These are phyloP conservation scores for Scaptomyza caliginosa DNA, from an alignment of 2,888 invertebrate species.

Conservation along the genomic window DNA sequence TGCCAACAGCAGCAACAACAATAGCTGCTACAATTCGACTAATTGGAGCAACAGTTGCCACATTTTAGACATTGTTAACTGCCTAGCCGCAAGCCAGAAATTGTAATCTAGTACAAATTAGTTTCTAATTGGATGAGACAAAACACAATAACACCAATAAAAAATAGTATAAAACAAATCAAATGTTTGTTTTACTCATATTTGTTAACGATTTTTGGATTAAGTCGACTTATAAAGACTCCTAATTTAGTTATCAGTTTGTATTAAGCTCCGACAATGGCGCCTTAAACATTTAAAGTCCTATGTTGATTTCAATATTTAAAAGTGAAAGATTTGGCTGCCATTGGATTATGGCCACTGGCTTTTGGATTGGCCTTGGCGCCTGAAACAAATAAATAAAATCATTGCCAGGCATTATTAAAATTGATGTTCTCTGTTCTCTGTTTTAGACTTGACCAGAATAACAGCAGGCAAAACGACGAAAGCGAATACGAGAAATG, in stretches of 20 bases:
- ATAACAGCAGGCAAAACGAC: neutral
- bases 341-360: slow-evolving; percentile 15
- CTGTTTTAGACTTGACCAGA: slow-evolving; percentile 26
- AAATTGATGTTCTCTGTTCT: slow-evolving; percentile 71
- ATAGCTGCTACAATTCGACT: slow-evolving; percentile 25
- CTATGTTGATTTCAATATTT: slow-evolving; percentile 55
- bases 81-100: neutral
- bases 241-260: neutral
- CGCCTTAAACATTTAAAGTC: slow-evolving; percentile 34
- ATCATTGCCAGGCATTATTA: slow-evolving; percentile 59
- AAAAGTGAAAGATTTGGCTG: slow-evolving; percentile 38
- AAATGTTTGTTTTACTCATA: too few relatives aligned
- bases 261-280: neutral
- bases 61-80: neutral
- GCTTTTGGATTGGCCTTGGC: slow-evolving; percentile 25
- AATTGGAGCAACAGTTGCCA: slow-evolving; percentile 40
- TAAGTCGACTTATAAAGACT: too few relatives aligned
- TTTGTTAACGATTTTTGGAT: too few relatives aligned
- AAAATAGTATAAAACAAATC: too few relatives aligned
- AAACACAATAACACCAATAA: neutral
- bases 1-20: slow-evolving; percentile 9
- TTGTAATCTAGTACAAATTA: neutral
- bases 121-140: neutral
- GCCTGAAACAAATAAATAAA: slow-evolving; percentile 49
- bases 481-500: slow-evolving; percentile 10